Conservation (phyloP, 2,888 invertebrate species). For the Lithophane socia region DNA sequence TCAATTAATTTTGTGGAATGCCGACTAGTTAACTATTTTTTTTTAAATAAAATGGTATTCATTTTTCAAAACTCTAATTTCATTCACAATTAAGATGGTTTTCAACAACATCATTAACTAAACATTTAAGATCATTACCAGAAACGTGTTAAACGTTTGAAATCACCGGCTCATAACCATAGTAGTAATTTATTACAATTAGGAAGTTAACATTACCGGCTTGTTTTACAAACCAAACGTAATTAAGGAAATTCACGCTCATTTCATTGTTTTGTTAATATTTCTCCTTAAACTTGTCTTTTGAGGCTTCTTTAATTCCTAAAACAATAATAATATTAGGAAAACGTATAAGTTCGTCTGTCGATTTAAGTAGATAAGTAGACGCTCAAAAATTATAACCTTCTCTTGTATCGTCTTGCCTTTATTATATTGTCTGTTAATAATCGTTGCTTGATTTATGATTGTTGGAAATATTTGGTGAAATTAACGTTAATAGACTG, state of each 20-base stretch:
- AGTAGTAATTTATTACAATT: conserved; percentile 40
- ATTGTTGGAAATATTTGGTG: neutral
- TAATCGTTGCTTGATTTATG: neutral
- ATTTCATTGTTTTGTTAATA: conserved; percentile 33
- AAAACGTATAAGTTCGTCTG: conserved; percentile 38
- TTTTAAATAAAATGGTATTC: no score
- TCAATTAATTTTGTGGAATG: neutral
- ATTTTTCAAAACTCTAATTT: neutral
- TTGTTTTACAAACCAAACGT: conserved; percentile 32
- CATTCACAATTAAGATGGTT: neutral
- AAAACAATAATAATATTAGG: conserved; percentile 49
- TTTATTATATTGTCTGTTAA: neutral
- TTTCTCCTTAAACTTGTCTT: conserved; percentile 48
- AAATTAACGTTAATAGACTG: conserved; percentile 42
- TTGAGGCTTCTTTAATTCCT: conserved; percentile 36
- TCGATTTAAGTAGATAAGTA: neutral
- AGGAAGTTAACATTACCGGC: conserved; percentile 45
- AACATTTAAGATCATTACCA: conserved; percentile 1
- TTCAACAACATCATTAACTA: conserved; percentile 3
- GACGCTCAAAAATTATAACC: neutral
- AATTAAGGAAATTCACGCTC: conserved; percentile 54
- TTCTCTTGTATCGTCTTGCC: neutral
- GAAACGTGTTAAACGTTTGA: conserved; percentile 34
- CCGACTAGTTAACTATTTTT: no score
- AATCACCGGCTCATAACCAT: conserved; percentile 15